phyloP scores from a whole-genome alignment of 1,140 invertebrate species.

The Pomacea maculata region DNA sequence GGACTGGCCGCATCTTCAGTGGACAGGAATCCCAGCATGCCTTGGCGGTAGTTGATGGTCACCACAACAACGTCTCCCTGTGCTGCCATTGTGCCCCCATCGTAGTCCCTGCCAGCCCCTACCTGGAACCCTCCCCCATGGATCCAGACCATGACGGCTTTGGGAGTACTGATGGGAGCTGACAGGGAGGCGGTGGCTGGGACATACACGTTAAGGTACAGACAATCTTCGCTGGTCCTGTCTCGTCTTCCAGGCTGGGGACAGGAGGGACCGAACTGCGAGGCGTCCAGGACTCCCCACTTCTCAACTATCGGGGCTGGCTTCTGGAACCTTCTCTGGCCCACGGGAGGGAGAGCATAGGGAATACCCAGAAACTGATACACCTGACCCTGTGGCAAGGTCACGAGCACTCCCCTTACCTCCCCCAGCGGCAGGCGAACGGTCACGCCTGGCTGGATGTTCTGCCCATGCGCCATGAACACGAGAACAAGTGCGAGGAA shows the following conservation, averaged over 20 bases:
- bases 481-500: too few relatives aligned
- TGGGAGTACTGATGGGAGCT: not conserved
- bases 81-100: conserved; percentile 11
- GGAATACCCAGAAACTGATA: conserved; percentile 84
- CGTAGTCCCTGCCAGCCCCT: conserved; percentile 2
- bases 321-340: conserved; percentile 79
- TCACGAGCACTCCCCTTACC: not conserved
- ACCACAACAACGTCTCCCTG: conserved; percentile 21
- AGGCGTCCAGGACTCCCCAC: conserved; percentile 51
- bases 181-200: conserved; percentile 67
- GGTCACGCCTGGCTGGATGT: not conserved
- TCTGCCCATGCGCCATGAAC: too few relatives aligned
- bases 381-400: conserved; percentile 12
- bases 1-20: conserved; percentile 11
- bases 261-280: conserved; percentile 84
- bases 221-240: conserved; percentile 82
- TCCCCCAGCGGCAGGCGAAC: conserved; percentile 13
- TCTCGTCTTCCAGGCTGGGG: conserved; percentile 67
- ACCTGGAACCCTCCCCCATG: conserved; percentile 18
- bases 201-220: conserved; percentile 87
- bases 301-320: conserved; percentile 75
- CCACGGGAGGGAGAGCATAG: conserved; percentile 89
- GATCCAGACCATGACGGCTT: conserved; percentile 21
- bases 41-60: conserved; percentile 30
- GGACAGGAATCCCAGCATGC: conserved; percentile 22